Evolutionary conservation across 2,113 vertebrate species (phyloP).

Genomic region (Nanger granti): DNA sequence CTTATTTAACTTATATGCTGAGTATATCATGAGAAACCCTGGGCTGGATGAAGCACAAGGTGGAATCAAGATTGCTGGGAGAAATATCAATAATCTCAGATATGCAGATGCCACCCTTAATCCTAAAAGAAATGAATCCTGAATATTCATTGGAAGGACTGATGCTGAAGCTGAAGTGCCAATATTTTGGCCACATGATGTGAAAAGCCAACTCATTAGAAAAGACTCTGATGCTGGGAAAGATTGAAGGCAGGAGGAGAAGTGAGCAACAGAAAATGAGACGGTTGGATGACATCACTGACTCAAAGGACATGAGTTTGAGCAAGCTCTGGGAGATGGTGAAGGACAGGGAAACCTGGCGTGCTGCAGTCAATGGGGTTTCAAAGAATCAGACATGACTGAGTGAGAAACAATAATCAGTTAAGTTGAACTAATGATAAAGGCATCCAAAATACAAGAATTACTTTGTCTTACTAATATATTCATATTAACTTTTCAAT

Average conservation of each 20-base stretch:
- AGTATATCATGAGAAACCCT: neutral
- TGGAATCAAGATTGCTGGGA: neutral
- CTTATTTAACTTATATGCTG: neutral
- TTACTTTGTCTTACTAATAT: neutral
- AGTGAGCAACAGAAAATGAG: neutral
- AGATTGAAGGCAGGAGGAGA: neutral
- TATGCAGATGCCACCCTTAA: neutral
- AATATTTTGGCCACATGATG: neutral
- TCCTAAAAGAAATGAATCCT: neutral
- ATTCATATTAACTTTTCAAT: neutral
- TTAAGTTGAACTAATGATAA: neutral
- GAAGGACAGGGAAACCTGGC: neutral
- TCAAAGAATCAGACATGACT: neutral
- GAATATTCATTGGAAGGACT: neutral
- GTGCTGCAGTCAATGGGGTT: neutral
- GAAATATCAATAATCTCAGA: neutral
- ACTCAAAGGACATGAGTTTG: neutral
- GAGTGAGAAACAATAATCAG: neutral
- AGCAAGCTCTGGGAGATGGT: neutral
- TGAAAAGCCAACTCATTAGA: neutral
- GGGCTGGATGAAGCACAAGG: neutral
- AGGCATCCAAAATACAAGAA: neutral
- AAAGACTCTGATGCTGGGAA: neutral
- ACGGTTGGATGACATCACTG: neutral
- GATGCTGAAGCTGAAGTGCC: neutral